Base-by-base conservation (phyloP, 2,113 vertebrate species). In the Micronycteris hirsuta region DNA sequence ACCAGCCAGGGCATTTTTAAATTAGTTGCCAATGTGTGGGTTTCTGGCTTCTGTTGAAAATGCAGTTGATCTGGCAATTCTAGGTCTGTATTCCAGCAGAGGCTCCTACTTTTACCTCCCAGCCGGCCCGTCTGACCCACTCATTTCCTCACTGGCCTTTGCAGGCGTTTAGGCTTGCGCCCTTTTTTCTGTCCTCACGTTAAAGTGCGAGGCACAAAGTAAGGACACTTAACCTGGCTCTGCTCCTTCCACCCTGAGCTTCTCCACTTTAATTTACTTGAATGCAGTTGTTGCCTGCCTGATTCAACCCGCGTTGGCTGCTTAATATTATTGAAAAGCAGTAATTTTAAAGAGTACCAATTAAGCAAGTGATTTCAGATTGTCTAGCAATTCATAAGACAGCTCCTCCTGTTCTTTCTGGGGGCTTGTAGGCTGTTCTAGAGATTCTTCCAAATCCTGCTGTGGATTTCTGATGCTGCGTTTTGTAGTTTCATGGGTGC, bases 381-480 rank as follows among this genome's bases (percentile, higher is more conserved):
- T 93, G 54, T 94, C 65, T 58, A 9, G 81, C n/a, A 86, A 38
- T 83, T 95, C 77, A 33, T 74, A 82, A 85, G 68, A 28, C 11
- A 76, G 61, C 9, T 86, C 43, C 56, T 93, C 73, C 20, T 43
- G 17, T 22, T 93, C 83, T 76, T 89, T 78, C 89, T 38, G 24
- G 67, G 88, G 81, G 28, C 33, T 56, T 70, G 77, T 70, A 65
- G 78, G 49, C 88, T 73, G 28, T 65, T 95, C 81, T 20, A 47
- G 67, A 87, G 82, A 93, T 41, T 95, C 92, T 96, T 97, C 91
- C 89, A 83, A 93, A 84, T 94, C 93, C 20, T 96, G 87, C 83
- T 83, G 56, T 88, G 73, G 91, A 47, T 80, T 86, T 61, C 38
- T 82, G 67, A 78, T 91, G 65, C n/a, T 0, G 4, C 83, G 19